phyloP scores from a whole-genome alignment of 2,888 invertebrate species.

The Chymomyza amoena region DNA sequence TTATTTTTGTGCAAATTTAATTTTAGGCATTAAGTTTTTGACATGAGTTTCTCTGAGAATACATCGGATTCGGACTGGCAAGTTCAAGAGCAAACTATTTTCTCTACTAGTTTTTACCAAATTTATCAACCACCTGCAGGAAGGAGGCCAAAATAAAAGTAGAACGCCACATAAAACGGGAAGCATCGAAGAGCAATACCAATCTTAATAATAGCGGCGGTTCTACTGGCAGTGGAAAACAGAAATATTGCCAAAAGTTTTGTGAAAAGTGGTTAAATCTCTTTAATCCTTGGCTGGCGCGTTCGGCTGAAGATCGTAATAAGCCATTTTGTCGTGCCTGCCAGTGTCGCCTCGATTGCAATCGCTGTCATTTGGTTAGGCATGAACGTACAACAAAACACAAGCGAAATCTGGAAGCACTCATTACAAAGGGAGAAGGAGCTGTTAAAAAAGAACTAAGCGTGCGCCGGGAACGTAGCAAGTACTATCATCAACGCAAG shows the following conservation, averaged over 20 bases:
- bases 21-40: background rate
- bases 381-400: slow-evolving; percentile 76
- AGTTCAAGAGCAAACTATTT: slow-evolving; percentile 14
- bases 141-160: slow-evolving; percentile 70
- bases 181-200: slow-evolving; percentile 40
- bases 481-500: slow-evolving; percentile 70
- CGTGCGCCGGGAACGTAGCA: slow-evolving; percentile 73
- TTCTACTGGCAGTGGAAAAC: slow-evolving; percentile 43
- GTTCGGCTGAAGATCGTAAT: slow-evolving; percentile 66
- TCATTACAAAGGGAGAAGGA: slow-evolving; percentile 70
- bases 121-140: slow-evolving; percentile 46
- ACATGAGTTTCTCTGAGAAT: slow-evolving; percentile 74
- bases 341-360: slow-evolving; percentile 74
- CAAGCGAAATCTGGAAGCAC: slow-evolving; percentile 67
- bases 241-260: slow-evolving; percentile 74
- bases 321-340: slow-evolving; percentile 76
- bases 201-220: background rate
- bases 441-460: slow-evolving; percentile 66
- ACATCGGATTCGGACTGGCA: slow-evolving; percentile 75
- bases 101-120: background rate
- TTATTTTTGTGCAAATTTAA: background rate
- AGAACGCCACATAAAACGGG: slow-evolving; percentile 27
- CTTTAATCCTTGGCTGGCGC: slow-evolving; percentile 74
- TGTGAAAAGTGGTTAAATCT: slow-evolving; percentile 75
- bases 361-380: slow-evolving; percentile 74